These are phyloP conservation scores for Myiopsitta monachus DNA, from an alignment of 2,113 vertebrate genomes.

Conservation along the genomic window DNA sequence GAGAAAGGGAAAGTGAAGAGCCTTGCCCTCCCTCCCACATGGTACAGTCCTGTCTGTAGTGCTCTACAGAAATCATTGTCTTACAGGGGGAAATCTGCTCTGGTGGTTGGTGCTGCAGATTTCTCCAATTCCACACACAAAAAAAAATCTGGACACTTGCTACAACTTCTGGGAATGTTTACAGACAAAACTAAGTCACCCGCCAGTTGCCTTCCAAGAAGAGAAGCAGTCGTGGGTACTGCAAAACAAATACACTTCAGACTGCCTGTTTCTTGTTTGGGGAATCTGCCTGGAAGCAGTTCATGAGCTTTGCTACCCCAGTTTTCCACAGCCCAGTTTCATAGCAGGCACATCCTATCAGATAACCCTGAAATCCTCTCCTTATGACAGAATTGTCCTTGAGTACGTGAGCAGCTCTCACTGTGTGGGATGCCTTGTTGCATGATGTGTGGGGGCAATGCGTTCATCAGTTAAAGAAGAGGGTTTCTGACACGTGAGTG, in stretches of 20 bases:
- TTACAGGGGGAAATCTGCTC: background rate
- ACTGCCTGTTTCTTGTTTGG: background rate
- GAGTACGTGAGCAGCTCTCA: background rate
- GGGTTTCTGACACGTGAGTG: background rate
- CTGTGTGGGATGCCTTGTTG: background rate
- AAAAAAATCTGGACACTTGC: background rate
- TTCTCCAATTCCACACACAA: background rate
- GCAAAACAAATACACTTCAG: background rate
- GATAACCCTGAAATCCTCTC: background rate
- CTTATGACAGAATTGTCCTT: background rate
- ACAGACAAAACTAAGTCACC: background rate
- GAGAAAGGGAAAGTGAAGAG: background rate
- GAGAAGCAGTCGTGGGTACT: background rate
- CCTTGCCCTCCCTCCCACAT: background rate
- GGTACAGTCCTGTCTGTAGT: background rate
- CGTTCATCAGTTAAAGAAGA: background rate
- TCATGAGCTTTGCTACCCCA: background rate
- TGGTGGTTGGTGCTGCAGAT: background rate
- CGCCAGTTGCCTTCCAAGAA: background rate
- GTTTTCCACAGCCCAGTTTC: background rate
- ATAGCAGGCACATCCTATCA: background rate
- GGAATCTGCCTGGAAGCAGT: background rate
- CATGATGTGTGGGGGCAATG: background rate
- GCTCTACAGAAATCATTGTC: background rate
- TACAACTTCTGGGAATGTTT: background rate